Evolutionary conservation across 1,140 invertebrate genomes (phyloP).

Genomic region (Bombus haemorrhoidalis): DNA sequence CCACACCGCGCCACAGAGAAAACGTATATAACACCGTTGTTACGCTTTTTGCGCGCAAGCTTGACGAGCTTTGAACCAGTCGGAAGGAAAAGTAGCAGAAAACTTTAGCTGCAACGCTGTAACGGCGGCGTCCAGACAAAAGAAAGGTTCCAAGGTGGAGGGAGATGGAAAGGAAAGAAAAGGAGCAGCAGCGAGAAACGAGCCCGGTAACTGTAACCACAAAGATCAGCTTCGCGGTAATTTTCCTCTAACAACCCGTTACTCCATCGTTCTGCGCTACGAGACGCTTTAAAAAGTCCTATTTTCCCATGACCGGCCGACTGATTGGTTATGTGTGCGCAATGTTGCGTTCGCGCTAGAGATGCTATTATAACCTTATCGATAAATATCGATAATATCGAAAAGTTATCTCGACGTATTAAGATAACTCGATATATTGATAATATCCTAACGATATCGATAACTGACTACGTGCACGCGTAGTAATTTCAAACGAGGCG

Average conservation of each 20-base stretch:
- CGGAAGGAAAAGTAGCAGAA: constrained; percentile 9
- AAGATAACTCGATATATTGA: neutral
- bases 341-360: neutral
- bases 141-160: neutral
- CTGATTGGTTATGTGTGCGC: neutral
- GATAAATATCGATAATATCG: neutral
- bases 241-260: constrained; percentile 64
- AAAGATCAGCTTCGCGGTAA: constrained; percentile 50
- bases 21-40: neutral
- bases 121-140: neutral
- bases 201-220: constrained; percentile 66
- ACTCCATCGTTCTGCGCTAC: constrained; percentile 54
- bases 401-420: neutral
- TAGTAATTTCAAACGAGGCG: neutral
- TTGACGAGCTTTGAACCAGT: constrained; percentile 3
- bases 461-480: too few relatives aligned
- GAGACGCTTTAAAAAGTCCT: constrained; percentile 54
- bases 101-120: neutral
- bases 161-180: constrained; percentile 17
- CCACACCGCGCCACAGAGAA: neutral
- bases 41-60: constrained; percentile 24
- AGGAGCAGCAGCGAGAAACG: constrained; percentile 49
- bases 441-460: neutral
- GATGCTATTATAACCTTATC: neutral
- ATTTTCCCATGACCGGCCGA: constrained; percentile 57